A percentile compares a stretch with the other conserved stretches of the same genome.
Conservation (phyloP, 2,888 invertebrate genomes). For the Leucophora obtusa region DNA sequence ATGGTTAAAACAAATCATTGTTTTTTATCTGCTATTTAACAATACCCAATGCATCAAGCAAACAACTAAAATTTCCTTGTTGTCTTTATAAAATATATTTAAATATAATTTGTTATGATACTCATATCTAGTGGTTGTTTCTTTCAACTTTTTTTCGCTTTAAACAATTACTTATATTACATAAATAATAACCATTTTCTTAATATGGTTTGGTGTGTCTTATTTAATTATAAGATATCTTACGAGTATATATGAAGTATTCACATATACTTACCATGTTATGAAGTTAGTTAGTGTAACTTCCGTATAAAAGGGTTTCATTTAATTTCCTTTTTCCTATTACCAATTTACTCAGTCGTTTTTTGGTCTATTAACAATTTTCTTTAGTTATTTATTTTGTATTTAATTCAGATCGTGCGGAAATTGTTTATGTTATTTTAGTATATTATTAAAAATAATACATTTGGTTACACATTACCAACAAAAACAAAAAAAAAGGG, state of each 20-base stretch:
- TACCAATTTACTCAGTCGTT: constrained; percentile 17
- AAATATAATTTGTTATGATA: constrained; percentile 8
- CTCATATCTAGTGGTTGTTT: not conserved
- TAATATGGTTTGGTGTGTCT: not conserved
- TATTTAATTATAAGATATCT: too few species aligned
- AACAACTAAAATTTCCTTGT: constrained; percentile 14
- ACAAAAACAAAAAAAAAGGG: constrained; percentile 65
- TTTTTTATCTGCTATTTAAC: constrained; percentile 34
- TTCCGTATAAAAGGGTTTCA: constrained; percentile 49
- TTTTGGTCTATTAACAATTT: constrained; percentile 12
- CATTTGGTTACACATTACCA: constrained; percentile 33
- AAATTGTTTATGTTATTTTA: constrained; percentile 38
- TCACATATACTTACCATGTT: too few species aligned
- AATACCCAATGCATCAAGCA: constrained; percentile 6
- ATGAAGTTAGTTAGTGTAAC: constrained; percentile 12
- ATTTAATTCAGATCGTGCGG: constrained; percentile 45
- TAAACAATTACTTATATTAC: constrained; percentile 16
- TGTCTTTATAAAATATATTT: not conserved
- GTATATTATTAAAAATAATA: constrained; percentile 12
- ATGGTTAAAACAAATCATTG: constrained; percentile 28
- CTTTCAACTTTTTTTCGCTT: not conserved
- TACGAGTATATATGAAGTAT: too few species aligned
- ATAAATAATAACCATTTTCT: constrained; percentile 7
- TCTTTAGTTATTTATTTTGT: constrained; percentile 16
- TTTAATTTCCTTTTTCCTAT: constrained; percentile 54